Percentiles rank a stretch among this genome's conserved stretches.
Evolutionary conservation across 2,888 invertebrate genomes (phyloP).

Genomic region (Campoletis raptor): DNA sequence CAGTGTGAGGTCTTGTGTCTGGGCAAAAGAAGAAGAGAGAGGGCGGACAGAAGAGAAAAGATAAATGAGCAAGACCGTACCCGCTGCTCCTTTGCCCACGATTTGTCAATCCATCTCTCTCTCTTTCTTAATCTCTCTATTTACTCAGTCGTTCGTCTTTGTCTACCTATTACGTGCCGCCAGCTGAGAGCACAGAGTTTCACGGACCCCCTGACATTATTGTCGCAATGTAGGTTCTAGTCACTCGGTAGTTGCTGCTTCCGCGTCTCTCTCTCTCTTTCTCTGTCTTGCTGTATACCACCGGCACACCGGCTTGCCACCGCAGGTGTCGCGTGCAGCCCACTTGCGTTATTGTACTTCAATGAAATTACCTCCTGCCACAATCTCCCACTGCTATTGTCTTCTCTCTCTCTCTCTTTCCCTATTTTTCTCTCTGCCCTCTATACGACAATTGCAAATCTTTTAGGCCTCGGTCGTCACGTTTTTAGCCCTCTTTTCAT

Average conservation of each 20-base stretch:
- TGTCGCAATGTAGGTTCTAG: slow-evolving; percentile 81
- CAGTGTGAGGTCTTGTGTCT: slow-evolving; percentile 79
- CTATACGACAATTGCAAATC: slow-evolving; percentile 13
- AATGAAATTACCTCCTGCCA: slow-evolving; percentile 74
- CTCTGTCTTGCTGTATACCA: slow-evolving; percentile 16
- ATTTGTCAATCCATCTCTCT: slow-evolving; percentile 38
- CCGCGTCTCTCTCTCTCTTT: slow-evolving; percentile 23
- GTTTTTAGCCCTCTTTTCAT: slow-evolving; percentile 19
- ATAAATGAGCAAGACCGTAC: slow-evolving; percentile 43
- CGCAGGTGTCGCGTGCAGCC: slow-evolving; percentile 78
- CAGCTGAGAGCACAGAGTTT: slow-evolving; percentile 53
- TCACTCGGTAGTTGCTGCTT: slow-evolving; percentile 67
- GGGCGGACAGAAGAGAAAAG: slow-evolving; percentile 33
- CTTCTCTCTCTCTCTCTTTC: slow-evolving; percentile 11
- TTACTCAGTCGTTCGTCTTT: slow-evolving; percentile 20
- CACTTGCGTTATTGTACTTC: slow-evolving; percentile 77
- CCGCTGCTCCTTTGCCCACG: slow-evolving; percentile 43
- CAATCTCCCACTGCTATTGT: slow-evolving; percentile 33
- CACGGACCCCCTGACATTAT: slow-evolving; percentile 74
- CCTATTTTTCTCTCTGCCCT: not conserved
- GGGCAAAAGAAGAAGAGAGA: slow-evolving; percentile 50
- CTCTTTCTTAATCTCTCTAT: slow-evolving; percentile 22
- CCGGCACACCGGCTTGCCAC: slow-evolving; percentile 68
- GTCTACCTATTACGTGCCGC: slow-evolving; percentile 53
- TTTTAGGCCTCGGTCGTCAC: slow-evolving; percentile 44